phyloP scores from a whole-genome alignment of 2,888 invertebrate genomes.

The Oegoconia quadripuncta region DNA sequence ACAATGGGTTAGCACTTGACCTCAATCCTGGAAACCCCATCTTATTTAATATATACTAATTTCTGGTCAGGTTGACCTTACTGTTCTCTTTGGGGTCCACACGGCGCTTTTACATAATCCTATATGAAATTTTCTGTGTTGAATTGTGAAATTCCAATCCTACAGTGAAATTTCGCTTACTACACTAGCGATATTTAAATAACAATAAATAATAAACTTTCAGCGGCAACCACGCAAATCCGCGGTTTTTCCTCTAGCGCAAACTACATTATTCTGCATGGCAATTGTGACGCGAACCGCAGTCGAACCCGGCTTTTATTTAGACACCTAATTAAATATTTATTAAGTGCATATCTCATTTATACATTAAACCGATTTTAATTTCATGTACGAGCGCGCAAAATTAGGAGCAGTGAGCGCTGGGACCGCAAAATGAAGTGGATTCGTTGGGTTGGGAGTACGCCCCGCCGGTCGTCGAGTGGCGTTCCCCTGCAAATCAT shows the following conservation, averaged over 20 bases:
- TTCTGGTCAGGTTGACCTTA: too few species aligned
- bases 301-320: conserved; percentile 68
- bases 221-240: conserved; percentile 6
- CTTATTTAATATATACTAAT: too few species aligned
- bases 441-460: conserved; percentile 44
- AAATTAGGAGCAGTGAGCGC: conserved; percentile 70
- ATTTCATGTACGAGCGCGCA: conserved; percentile 73
- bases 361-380: conserved; percentile 76
- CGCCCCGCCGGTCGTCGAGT: conserved; percentile 20
- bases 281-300: conserved; percentile 51
- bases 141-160: too few species aligned
- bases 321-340: conserved; percentile 78
- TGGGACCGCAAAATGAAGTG: conserved; percentile 75
- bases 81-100: too few species aligned
- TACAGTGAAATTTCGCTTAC: too few species aligned
- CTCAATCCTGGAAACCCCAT: too few species aligned
- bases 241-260: conserved; percentile 35
- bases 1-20: too few species aligned
- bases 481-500: background rate
- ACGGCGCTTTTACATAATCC: too few species aligned
- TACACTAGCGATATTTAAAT: conserved; percentile 1
- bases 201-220: conserved; percentile 10
- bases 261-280: conserved; percentile 51
- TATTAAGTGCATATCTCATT: conserved; percentile 76
- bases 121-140: too few species aligned